Evolutionary conservation across 1,140 invertebrate species (phyloP).

Genomic region (Elymnias hypermnestra): DNA sequence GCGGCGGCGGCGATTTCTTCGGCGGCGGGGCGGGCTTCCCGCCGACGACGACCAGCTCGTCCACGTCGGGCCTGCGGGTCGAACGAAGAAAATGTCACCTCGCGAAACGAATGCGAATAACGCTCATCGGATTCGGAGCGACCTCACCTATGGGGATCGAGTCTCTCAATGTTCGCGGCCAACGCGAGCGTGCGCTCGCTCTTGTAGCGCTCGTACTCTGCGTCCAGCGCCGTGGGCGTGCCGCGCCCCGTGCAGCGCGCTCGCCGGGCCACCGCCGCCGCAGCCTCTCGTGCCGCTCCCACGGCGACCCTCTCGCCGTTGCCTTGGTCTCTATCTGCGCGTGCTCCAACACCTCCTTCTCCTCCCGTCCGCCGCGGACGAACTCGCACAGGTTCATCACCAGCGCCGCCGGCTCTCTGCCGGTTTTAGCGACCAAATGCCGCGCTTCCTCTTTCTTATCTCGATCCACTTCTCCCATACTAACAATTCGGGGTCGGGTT

Average conservation of each 20-base stretch:
- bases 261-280: no score
- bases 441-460: slow-evolving; percentile 51
- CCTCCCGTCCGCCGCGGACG: slow-evolving; percentile 47
- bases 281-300: slow-evolving; percentile 50
- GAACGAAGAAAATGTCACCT: no score
- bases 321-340: slow-evolving; percentile 46
- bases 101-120: no score
- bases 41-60: slow-evolving; percentile 44
- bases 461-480: slow-evolving; percentile 64
- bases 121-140: background rate
- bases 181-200: slow-evolving; percentile 40
- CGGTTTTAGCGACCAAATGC: slow-evolving; percentile 30
- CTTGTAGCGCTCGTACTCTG: slow-evolving; percentile 40
- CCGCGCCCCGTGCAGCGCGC: slow-evolving; percentile 38
- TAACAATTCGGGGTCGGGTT: slow-evolving; percentile 46
- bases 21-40: slow-evolving; percentile 38
- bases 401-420: slow-evolving; percentile 41
- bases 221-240: slow-evolving; percentile 32
- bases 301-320: slow-evolving; percentile 37
- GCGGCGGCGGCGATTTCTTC: slow-evolving; percentile 29
- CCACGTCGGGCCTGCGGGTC: slow-evolving; percentile 47
- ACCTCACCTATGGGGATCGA: slow-evolving; percentile 53
- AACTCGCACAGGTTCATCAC: slow-evolving; percentile 52
- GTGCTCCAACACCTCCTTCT: slow-evolving; percentile 48
- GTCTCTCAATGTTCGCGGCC: slow-evolving; percentile 36